Evolutionary conservation across 2,888 invertebrate genomes (phyloP).

Genomic region (Phaedon cochleariae): DNA sequence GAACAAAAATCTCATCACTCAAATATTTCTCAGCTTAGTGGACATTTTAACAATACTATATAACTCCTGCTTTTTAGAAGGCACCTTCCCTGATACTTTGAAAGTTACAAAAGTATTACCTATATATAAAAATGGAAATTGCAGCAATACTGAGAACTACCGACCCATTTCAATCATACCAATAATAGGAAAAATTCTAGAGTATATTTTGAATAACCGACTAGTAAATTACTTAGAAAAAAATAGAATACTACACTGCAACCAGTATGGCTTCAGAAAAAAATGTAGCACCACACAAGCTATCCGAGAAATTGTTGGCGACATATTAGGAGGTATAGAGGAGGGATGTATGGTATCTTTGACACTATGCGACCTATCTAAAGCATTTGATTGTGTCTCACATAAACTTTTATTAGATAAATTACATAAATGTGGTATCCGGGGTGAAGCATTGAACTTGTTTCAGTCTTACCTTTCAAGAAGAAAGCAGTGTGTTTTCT

Average conservation of each 20-base stretch:
- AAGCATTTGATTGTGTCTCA: too few species aligned
- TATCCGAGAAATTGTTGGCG: not conserved
- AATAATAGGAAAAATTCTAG: not conserved
- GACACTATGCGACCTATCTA: too few species aligned
- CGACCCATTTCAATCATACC: constrained; percentile 6
- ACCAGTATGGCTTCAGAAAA: not conserved
- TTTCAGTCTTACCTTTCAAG: too few species aligned
- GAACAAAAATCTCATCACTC: not conserved
- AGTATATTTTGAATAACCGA: not conserved
- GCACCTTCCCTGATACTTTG: not conserved
- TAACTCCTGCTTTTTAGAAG: not conserved
- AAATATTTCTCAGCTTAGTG: not conserved
- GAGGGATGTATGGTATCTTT: too few species aligned
- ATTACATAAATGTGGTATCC: too few species aligned
- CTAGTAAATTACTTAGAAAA: not conserved
- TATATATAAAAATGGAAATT: not conserved
- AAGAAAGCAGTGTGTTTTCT: too few species aligned
- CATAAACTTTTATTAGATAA: too few species aligned
- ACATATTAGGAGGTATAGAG: too few species aligned
- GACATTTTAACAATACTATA: not conserved
- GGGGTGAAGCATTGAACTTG: too few species aligned
- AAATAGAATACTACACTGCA: not conserved
- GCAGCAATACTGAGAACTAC: not conserved
- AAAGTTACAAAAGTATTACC: not conserved
- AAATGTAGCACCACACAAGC: not conserved